Evolutionary conservation across 2,888 invertebrate species (phyloP), one percentile per base, ranked within the genome.

Genomic region (Taphrorychus bicolor): DNA sequence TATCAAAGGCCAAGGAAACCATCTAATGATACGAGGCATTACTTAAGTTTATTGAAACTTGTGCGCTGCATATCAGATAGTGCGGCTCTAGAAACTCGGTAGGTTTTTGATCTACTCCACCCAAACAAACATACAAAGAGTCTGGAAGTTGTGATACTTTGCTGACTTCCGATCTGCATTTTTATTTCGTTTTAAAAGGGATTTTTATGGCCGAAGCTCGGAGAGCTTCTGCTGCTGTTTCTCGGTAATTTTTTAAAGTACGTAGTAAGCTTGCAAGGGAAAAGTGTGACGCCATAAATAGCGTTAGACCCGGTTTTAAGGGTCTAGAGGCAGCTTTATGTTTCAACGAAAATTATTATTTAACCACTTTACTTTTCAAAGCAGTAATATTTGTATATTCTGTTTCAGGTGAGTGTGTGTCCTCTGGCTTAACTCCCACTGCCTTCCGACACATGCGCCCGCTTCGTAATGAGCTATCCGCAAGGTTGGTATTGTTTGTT

Each of bases 401-500:
- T 69, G 70, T 80, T 80, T 68, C 76, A 81, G 81, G 80, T 81
- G 81, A 81, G 80, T 81, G 79, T 77, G 77, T 76, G 77, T 77
- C 77, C 74, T 72, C 73, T 71, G 76, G 74, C 73, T 69, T 71
- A 71, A 69, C 73, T 68, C 72, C 70, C 68, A 74, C 74, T 72
- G 76, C 73, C 72, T 70, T 68, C 70, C 76, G 78, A 79, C 80
- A 79, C 79, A 80, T 81, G 80, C 77, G 73, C 76, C 73, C 76
- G 75, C 76, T 77, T 76, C 76, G 78, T 77, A 75, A 80, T 80
- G 80, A 81, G 76, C 75, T 78, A 79, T 75, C 79, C 80, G 75
- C 81, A 81, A 81, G 81, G 81, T 82, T 81, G 65, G 81, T 81
- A 69, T n/a, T n/a, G n/a, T n/a, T n/a, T n/a, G n/a, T n/a, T n/a